These are phyloP conservation scores for Crotalus horridus DNA, from an alignment of 2,113 vertebrate genomes.

Conservation along the genomic window DNA sequence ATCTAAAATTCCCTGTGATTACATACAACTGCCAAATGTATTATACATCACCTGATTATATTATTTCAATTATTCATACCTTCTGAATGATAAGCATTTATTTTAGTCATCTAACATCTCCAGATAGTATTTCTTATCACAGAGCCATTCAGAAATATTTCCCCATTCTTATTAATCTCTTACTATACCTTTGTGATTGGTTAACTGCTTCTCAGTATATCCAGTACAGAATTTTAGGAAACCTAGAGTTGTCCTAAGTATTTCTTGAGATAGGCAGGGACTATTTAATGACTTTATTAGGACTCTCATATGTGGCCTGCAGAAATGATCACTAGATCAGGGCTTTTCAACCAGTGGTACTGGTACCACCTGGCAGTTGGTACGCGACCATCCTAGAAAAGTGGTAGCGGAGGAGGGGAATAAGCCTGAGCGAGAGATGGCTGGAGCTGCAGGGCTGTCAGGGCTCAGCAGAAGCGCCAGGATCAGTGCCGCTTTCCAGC, in stretches of 20 bases:
- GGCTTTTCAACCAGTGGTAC: too few relatives aligned
- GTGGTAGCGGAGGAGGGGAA: too few relatives aligned
- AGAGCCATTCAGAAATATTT: not conserved
- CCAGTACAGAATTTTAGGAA: not conserved
- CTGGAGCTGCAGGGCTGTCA: too few relatives aligned
- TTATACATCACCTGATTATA: not conserved
- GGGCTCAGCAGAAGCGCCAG: too few relatives aligned
- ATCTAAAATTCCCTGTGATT: not conserved
- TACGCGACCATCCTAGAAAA: too few relatives aligned
- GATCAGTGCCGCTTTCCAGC: too few relatives aligned
- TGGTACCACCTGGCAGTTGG: too few relatives aligned
- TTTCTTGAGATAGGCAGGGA: too few relatives aligned
- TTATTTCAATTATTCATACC: not conserved
- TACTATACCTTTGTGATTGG: not conserved
- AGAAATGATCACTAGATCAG: too few relatives aligned
- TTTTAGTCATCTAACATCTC: not conserved
- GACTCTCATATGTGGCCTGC: too few relatives aligned
- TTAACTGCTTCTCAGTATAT: not conserved
- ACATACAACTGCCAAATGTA: not conserved
- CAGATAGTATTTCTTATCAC: not conserved
- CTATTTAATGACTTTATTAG: too few relatives aligned
- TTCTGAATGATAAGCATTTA: not conserved
- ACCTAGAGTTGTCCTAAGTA: not conserved
- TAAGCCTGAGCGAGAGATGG: too few relatives aligned
- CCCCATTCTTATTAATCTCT: not conserved